Evolutionary conservation across 2,113 vertebrate species (phyloP).

Genomic region (Pangasianodon hypophthalmus): DNA sequence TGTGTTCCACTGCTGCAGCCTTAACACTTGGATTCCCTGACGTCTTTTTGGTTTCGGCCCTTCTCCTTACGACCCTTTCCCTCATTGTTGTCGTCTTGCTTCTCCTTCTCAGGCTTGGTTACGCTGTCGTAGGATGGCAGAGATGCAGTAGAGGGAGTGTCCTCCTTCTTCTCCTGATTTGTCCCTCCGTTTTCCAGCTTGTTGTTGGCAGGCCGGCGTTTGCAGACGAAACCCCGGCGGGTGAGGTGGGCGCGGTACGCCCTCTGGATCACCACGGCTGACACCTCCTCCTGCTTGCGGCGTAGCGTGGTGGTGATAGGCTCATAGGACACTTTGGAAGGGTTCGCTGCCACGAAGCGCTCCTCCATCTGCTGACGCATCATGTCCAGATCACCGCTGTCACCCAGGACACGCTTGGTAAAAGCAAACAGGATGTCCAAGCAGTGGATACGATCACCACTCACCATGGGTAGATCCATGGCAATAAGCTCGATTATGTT

Average conservation of each 20-base stretch:
- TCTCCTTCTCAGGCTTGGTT: constrained; percentile 97
- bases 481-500: constrained; percentile 98
- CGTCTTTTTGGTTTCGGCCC: constrained; percentile 90
- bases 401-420: constrained; percentile 96
- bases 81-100: constrained; percentile 88
- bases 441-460: constrained; percentile 97
- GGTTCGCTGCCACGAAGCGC: constrained; percentile 96
- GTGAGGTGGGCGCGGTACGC: constrained; percentile 86
- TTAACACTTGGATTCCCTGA: constrained; percentile 96
- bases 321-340: constrained; percentile 99
- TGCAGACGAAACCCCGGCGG: constrained; percentile 82
- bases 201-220: constrained; percentile 75
- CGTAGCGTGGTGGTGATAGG: constrained; percentile 96
- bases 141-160: constrained; percentile 93
- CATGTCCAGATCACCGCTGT: constrained; percentile 96
- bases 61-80: constrained; percentile 86
- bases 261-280: constrained; percentile 87
- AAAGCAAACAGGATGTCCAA: constrained; percentile 98
- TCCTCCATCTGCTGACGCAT: constrained; percentile 98
- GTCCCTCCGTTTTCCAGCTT: constrained; percentile 90
- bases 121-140: constrained; percentile 98
- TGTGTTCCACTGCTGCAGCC: constrained; percentile 67
- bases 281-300: constrained; percentile 96
- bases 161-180: constrained; percentile 91
- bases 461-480: constrained; percentile 99